Evolutionary conservation across 23 tunicate genomes (phyloP), one percentile per base, ranked within the genome.

Genomic region (Phallusia fumigata): DNA sequence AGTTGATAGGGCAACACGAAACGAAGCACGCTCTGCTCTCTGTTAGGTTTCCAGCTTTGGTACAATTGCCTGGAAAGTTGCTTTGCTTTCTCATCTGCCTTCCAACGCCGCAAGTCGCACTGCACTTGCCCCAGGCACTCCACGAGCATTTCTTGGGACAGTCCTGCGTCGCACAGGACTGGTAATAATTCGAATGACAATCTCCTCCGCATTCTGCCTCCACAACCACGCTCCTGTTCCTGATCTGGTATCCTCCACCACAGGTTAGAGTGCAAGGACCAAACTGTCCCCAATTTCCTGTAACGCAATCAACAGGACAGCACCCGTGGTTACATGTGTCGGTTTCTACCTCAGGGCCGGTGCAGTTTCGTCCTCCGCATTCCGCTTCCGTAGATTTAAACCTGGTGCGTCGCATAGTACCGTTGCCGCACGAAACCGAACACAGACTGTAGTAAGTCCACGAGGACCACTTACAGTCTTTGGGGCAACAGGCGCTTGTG

Each of bases 1-100:
- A 87, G 47, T 87, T 52, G 53, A 79, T 74, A 36, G 86, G 82
- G 33, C 90, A 87, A 80, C 81, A 81, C 30, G 51, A 36, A 16
- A 76, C 31, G 64, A 81, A 73, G 36, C 90, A 87, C 16, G 79
- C 30, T 21, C 49, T 33, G 24, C 31, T 76, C n/a, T 50, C 52
- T 34, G 73, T 18, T 24, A 2, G 8, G 8, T 19, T n/a, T 30
- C 74, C 83, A 0, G 40, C 31, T 21, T 73, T 51, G 1, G 53
- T 40, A 10, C 47, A 40, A 10, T 40, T 40, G 10, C 47, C 10
- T 10, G 47, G 47, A 10, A 3, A 40, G 8, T 5, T 3, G 47
- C 47, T 40, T 40, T 40, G 69, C 13, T 24, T 58, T 58, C 69
- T 22, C 13, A 13, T 58, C 69, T 58, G 69, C 16, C 3, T 58